Base-by-base conservation (phyloP, 2,797 vertebrate species). In the Sphenodon punctatus region DNA sequence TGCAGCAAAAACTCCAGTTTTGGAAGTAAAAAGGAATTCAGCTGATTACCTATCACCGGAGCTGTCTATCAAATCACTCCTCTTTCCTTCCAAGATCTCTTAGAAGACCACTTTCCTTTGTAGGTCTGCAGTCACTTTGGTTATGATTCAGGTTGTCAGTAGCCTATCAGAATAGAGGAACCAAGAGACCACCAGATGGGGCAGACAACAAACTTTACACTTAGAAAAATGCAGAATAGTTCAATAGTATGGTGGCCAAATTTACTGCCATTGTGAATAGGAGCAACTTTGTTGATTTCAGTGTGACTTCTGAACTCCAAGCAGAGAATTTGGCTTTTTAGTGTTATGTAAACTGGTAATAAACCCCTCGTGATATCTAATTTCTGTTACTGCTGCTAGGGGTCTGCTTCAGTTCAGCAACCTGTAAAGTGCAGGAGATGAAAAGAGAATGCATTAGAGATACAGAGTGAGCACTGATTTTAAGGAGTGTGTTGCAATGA, bases 21-120 rank as follows among this genome's bases (percentile, higher is more conserved):
- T n/a, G 27, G 4, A 65, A n/a, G 61, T 34, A n/a, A 36, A 56
- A 75, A 42, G 36, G 22, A 65, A 34, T 67, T 79, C 49, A 61
- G 8, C 11, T 41, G 51, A 30, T 12, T 11, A 61, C 23, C 65
- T 10, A 10, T 56, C 17, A 20, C 17, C 56, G 51, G 25, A 17
- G 32, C 13, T 58, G 74, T 48, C 22, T 71, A 30, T 45, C 59
- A 59, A 71, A 73, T 68, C 39, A 66, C 16, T 10, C 7, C 55
- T 65, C 69, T 71, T 61, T 58, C 42, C 77, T 45, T 4, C 10
- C 5, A 67, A 14, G 65, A 1, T 12, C 1, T 45, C 55, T 79
- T 19, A 85, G 59, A 27, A 59, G n/a, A 72, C 45, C 55, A 74
- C 49, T 42, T 23, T 65, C 30, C 67, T 81, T 79, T 86, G 71